A percentile compares a stretch with the other conserved stretches of the same genome.
Conservation (phyloP, 2,797 vertebrate genomes). For the Xenops minutus region DNA sequence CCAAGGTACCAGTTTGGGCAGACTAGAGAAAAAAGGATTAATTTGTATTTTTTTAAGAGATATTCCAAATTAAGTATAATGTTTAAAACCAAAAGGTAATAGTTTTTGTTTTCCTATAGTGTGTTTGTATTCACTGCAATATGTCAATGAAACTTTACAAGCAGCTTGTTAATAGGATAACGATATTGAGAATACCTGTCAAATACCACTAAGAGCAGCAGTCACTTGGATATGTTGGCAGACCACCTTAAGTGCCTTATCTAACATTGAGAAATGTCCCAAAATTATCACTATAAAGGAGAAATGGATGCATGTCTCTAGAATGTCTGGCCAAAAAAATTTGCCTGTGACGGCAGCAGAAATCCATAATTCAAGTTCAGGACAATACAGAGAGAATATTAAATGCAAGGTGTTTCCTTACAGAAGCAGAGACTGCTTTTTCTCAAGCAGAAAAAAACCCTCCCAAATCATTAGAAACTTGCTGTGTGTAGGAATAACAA, state of each 20-base stretch:
- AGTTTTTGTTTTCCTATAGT: background rate
- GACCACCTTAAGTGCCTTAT: background rate
- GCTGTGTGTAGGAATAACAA: background rate
- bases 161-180: background rate
- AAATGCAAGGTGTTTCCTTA: background rate
- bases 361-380: background rate
- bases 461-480: background rate
- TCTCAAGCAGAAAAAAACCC: background rate
- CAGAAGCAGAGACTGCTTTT: background rate
- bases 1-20: background rate
- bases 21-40: background rate
- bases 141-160: background rate
- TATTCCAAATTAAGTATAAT: background rate
- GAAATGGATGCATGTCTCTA: background rate
- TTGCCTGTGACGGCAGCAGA: background rate
- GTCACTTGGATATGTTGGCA: background rate
- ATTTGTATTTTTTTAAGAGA: background rate
- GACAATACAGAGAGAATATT: background rate
- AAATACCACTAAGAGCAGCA: background rate
- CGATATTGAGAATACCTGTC: background rate
- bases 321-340: background rate
- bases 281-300: background rate
- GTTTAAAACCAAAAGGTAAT: background rate
- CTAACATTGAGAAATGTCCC: background rate
- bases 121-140: background rate